These are phyloP conservation scores for Echinarachnius parma DNA, from an alignment of 53 echinoderm and acorn worm genomes.

Conservation along the genomic window DNA sequence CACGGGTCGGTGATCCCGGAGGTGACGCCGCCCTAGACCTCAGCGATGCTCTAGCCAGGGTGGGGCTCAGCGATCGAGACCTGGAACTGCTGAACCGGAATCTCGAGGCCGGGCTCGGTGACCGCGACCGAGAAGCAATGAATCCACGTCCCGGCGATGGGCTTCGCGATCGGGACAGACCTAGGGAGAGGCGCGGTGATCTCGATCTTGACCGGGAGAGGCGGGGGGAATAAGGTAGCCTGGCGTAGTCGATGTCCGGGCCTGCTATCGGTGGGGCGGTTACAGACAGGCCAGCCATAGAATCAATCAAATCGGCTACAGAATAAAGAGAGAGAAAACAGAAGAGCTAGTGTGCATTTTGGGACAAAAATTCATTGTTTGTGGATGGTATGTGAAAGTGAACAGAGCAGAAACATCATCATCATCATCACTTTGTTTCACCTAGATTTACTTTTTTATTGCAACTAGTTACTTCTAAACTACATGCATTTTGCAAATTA, in stretches of 20 bases:
- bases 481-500: no score
- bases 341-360: background rate
- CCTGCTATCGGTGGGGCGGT: constrained; percentile 52
- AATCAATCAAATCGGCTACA: constrained; percentile 68
- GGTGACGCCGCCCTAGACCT: constrained; percentile 47
- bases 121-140: constrained; percentile 6
- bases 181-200: constrained; percentile 58
- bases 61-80: constrained; percentile 63
- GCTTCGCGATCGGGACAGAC: constrained; percentile 15
- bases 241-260: constrained; percentile 68
- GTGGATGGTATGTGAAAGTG: no score
- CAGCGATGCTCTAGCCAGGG: constrained; percentile 58
- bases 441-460: no score
- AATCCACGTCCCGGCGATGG: constrained; percentile 50
- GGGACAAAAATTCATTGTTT: no score
- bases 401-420: no score
- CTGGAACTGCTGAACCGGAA: constrained; percentile 30
- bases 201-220: constrained; percentile 41
- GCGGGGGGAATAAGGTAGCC: constrained; percentile 88
- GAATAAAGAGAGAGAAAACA: background rate
- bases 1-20: constrained; percentile 42
- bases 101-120: constrained; percentile 10
- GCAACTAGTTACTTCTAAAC: no score
- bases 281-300: constrained; percentile 57
- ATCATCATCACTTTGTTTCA: no score